Percentiles rank a stretch among this genome's conserved stretches.
These are phyloP conservation scores for Spodoptera picta DNA, from an alignment of 2,888 invertebrate genomes.

Conservation along the genomic window DNA sequence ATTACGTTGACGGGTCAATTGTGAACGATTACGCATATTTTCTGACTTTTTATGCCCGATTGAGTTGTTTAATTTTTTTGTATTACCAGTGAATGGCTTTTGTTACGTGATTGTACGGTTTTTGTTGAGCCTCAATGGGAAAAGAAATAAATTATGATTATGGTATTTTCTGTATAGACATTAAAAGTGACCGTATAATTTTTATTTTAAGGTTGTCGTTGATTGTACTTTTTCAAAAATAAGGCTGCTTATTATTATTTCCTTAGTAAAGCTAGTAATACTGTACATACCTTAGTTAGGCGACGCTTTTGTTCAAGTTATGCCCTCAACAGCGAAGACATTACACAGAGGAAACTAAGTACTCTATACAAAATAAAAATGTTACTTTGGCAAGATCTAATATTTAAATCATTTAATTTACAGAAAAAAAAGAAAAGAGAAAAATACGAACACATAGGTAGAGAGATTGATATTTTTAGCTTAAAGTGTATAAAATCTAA, in stretches of 20 bases:
- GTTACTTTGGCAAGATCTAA: slow-evolving; percentile 84
- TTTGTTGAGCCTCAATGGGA: slow-evolving; percentile 21
- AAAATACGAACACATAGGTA: slow-evolving; percentile 58
- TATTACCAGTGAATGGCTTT: slow-evolving; percentile 30
- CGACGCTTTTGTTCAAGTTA: slow-evolving; percentile 68
- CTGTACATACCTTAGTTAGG: slow-evolving; percentile 85
- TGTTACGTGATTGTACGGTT: slow-evolving; percentile 39
- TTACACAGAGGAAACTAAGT: slow-evolving; percentile 67
- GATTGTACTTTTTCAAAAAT: slow-evolving; percentile 66
- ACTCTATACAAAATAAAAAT: slow-evolving; percentile 72
- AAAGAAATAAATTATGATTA: slow-evolving; percentile 16
- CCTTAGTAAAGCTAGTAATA: slow-evolving; percentile 88
- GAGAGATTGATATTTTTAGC: slow-evolving; percentile 58
- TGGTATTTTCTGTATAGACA: slow-evolving; percentile 14
- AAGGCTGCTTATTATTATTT: slow-evolving; percentile 67
- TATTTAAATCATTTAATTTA: slow-evolving; percentile 64
- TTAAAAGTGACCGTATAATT: slow-evolving; percentile 6
- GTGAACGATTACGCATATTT: slow-evolving; percentile 71
- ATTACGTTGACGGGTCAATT: slow-evolving; percentile 78
- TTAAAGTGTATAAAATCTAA: slow-evolving; percentile 67
- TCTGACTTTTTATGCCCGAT: slow-evolving; percentile 45
- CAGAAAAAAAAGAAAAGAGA: slow-evolving; percentile 56
- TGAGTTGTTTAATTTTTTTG: slow-evolving; percentile 46
- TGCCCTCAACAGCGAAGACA: slow-evolving; percentile 53
- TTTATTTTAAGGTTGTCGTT: slow-evolving; percentile 19